Base-by-base conservation (phyloP, 2,888 invertebrate genomes). In the Melanophora roralis region DNA sequence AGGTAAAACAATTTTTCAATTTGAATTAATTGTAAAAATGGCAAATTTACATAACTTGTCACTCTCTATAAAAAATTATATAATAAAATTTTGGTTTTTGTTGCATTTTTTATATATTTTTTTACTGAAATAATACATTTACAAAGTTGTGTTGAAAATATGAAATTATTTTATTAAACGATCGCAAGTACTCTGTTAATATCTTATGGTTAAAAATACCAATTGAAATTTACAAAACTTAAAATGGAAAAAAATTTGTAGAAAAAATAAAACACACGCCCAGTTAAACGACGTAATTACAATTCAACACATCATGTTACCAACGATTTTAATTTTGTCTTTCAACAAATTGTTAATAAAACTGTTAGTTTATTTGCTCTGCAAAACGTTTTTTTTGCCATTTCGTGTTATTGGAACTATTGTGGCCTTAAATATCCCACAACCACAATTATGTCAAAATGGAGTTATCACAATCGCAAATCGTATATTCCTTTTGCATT, bases 261-360 rank as follows among this genome's bases (percentile, higher is more conserved):
- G 9, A 60, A 32, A 19, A 57, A n/a, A 55, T 36, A n/a, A 23
- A 51, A 74, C 43, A 80, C 81, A 82, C 83, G 81, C 83, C 83
- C 82, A 81, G 64, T 55, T 76, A 67, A 82, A 78, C 78, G 72
- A 81, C 69, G 79, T 79, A 81, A 83, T 83, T 83, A 81, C 76
- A 76, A 83, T 83, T 83, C 83, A 82, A 60, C 79, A 75, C 83
- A 81, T 74, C 75, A 71, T 71, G 78, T 65, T 65, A 38, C 12
- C 45, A 57, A 14, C 62, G 38, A 75, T 57, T 72, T 72, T 47
- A 51, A 38, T 57, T 60, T 59, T 65, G 27, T 9, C 53, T 45
- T 19, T 1, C 19, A 34, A n/a, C 16, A 32, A 49, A 40, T 7
- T 34, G 5, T 40, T 21, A 36, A 23, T 19, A 60, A 19, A 47